These are phyloP conservation scores for Chiroxiphia lanceolata DNA, from an alignment of 2,797 vertebrate genomes.

Conservation along the genomic window DNA sequence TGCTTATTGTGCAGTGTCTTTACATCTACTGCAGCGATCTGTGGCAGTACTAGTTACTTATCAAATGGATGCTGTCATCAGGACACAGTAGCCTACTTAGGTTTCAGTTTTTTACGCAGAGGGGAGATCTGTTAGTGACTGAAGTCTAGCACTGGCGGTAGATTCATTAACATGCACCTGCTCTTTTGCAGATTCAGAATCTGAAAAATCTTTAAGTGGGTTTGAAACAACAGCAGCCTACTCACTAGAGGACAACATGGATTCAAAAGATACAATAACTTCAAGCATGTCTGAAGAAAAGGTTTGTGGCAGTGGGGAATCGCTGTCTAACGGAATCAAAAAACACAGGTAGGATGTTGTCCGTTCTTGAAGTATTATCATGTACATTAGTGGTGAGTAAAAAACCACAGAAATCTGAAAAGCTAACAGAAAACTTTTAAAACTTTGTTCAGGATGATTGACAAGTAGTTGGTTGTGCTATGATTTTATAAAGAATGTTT, in stretches of 20 bases:
- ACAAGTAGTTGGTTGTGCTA: not conserved
- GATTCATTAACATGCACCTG: conserved; percentile 65
- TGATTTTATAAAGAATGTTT: not conserved
- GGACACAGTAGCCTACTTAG: conserved; percentile 77
- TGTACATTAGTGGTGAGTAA: not conserved
- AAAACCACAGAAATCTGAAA: not conserved
- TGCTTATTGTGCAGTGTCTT: not conserved
- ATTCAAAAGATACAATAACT: conserved; percentile 75
- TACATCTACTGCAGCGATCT: not conserved
- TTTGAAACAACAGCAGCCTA: conserved; percentile 86
- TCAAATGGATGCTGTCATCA: conserved; percentile 69
- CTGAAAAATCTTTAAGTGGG: conserved; percentile 87
- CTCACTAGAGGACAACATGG: conserved; percentile 81
- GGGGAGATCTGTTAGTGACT: conserved; percentile 53
- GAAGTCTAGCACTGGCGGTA: conserved; percentile 6
- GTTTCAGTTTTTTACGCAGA: conserved; percentile 76
- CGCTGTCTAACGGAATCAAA: conserved; percentile 89
- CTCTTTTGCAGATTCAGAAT: conserved; percentile 87
- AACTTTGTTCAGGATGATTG: not conserved
- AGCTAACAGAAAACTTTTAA: not conserved
- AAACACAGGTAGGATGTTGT: conserved; percentile 89
- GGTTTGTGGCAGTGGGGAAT: conserved; percentile 83
- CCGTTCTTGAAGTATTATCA: not conserved
- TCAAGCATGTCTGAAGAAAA: conserved; percentile 86
- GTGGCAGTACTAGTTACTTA: conserved; percentile 53